Evolutionary conservation across 2,888 invertebrate species (phyloP).

Genomic region (Ernsta delagoae): DNA sequence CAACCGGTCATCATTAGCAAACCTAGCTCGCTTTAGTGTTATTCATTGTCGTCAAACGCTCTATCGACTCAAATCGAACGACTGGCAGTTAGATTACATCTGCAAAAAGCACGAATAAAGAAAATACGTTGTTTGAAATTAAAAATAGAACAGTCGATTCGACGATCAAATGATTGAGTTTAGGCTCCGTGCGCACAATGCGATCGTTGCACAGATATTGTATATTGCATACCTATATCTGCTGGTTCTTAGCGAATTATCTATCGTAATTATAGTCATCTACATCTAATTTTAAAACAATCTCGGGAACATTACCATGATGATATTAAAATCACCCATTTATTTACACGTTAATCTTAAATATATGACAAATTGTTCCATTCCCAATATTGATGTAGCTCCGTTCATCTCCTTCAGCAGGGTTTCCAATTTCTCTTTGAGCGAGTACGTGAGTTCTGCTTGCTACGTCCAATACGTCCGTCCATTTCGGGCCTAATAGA

Average conservation of each 20-base stretch:
- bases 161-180: constrained; percentile 23
- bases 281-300: too few relatives aligned
- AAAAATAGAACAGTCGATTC: constrained; percentile 42
- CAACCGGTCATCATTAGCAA: constrained; percentile 6
- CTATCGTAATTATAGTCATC: too few relatives aligned
- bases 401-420: too few relatives aligned
- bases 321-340: too few relatives aligned
- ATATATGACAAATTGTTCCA: neutral
- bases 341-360: neutral
- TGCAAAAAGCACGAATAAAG: constrained; percentile 38
- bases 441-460: neutral
- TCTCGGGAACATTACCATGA: too few relatives aligned
- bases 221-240: too few relatives aligned
- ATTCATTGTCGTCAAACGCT: constrained; percentile 12
- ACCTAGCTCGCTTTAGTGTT: neutral
- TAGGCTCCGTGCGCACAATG: constrained; percentile 11
- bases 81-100: constrained; percentile 43
- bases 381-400: neutral
- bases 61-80: constrained; percentile 22
- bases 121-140: constrained; percentile 38
- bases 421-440: neutral
- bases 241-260: too few relatives aligned
- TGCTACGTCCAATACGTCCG: neutral
- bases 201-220: too few relatives aligned
- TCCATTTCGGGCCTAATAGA: constrained; percentile 51